Conservation (phyloP, 2,888 invertebrate genomes). For the Trilocha varians region DNA sequence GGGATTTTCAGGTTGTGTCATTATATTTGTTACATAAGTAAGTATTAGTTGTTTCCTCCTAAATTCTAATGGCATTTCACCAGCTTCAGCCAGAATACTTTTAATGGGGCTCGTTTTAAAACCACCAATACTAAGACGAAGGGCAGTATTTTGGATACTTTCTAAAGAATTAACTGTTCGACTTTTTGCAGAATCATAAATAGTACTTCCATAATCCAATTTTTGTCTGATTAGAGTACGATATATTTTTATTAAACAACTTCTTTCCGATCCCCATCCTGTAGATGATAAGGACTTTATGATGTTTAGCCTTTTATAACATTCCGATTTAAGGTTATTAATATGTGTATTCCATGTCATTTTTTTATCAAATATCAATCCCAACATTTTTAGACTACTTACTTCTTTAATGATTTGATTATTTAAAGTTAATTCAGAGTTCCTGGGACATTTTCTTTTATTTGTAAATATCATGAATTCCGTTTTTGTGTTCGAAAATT, state of each 20-base stretch:
- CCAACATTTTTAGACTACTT: slow-evolving; percentile 8
- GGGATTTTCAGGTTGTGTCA: not conserved
- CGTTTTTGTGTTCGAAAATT: slow-evolving; percentile 11
- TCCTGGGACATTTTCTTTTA: not conserved
- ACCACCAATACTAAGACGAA: too few species aligned
- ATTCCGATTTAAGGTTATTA: slow-evolving; percentile 10
- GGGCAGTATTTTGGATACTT: too few species aligned
- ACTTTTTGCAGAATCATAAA: slow-evolving; percentile 9
- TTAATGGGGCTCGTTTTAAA: too few species aligned
- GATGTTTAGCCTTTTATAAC: slow-evolving; percentile 9
- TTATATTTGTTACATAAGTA: not conserved
- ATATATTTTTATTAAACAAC: slow-evolving; percentile 7
- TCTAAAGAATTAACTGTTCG: too few species aligned
- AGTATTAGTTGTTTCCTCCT: too few species aligned
- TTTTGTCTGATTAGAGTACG: slow-evolving; percentile 10
- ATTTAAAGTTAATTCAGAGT: slow-evolving; percentile 1
- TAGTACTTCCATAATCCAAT: slow-evolving; percentile 8
- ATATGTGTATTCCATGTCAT: slow-evolving; percentile 8
- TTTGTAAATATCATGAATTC: slow-evolving; percentile 9
- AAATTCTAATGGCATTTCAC: too few species aligned
- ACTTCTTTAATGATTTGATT: slow-evolving; percentile 8
- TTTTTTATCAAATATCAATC: slow-evolving; percentile 10
- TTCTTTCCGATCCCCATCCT: slow-evolving; percentile 10
- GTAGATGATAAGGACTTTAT: slow-evolving; percentile 8
- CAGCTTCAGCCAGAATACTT: too few species aligned